These are phyloP conservation scores for Apis dorsata DNA, from an alignment of 1,140 invertebrate species.

Conservation along the genomic window DNA sequence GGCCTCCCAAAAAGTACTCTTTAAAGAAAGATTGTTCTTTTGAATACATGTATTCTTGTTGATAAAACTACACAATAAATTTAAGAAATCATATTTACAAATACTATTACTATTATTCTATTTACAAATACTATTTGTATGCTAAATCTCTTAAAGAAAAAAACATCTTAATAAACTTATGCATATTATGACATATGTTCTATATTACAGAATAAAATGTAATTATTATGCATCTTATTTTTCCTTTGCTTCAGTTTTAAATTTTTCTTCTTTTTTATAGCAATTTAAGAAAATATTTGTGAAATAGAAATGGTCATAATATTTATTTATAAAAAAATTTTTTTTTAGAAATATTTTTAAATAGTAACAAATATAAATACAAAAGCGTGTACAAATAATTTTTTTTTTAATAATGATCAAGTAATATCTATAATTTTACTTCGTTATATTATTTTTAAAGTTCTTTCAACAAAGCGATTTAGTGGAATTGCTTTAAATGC, in stretches of 20 bases:
- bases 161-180: conserved; percentile 32
- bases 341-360: not conserved
- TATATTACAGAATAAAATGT: conserved; percentile 10
- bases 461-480: not conserved
- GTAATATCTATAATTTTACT: not conserved
- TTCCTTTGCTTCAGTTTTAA: conserved; percentile 2
- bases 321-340: conserved; percentile 29
- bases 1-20: conserved; percentile 22
- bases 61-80: conserved; percentile 21
- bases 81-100: conserved; percentile 13
- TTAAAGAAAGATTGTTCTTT: conserved; percentile 17
- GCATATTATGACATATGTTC: conserved; percentile 13
- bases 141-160: conserved; percentile 22
- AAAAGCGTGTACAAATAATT: conserved; percentile 3
- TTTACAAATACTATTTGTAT: conserved; percentile 17
- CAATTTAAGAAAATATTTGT: conserved; percentile 28
- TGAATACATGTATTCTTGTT: conserved; percentile 19
- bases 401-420: conserved; percentile 17
- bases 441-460: not conserved
- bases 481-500: conserved; percentile 3
- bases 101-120: conserved; percentile 7
- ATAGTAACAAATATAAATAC: conserved; percentile 3
- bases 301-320: not conserved
- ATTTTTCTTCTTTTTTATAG: conserved; percentile 4
- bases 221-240: conserved; percentile 13